Conservation (phyloP, 2,888 invertebrate genomes). For the Himalopsyche japonica region DNA sequence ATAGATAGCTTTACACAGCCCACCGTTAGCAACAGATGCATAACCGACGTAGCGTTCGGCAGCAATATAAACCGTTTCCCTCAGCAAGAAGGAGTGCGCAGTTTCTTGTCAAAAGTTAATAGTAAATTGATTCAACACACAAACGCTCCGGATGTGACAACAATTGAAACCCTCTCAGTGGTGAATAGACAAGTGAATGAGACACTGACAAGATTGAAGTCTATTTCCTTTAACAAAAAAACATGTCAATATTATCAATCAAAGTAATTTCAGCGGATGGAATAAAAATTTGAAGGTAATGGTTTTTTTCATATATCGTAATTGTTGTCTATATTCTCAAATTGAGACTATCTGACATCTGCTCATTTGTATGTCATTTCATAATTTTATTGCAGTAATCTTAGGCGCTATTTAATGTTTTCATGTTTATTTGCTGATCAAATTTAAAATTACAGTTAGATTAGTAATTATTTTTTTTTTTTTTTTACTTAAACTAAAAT, state of each 20-base stretch:
- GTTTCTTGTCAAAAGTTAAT: background rate
- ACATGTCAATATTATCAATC: background rate
- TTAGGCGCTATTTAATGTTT: no score
- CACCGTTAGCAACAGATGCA: background rate
- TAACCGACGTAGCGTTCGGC: background rate
- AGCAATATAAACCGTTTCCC: background rate
- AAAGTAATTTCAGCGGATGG: background rate
- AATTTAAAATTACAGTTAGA: no score
- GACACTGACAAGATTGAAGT: constrained; percentile 15
- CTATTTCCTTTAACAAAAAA: constrained; percentile 10
- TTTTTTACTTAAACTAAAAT: no score
- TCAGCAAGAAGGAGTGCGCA: background rate
- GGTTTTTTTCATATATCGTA: no score
- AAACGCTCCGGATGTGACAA: background rate
- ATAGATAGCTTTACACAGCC: background rate
- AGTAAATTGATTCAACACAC: background rate
- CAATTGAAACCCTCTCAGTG: constrained; percentile 2
- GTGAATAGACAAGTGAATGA: constrained; percentile 10
- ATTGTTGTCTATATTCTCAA: no score
- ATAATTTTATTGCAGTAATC: no score
- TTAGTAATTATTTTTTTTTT: no score
- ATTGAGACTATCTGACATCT: no score
- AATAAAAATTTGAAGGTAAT: background rate
- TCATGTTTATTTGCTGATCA: no score
- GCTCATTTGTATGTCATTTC: no score